These are phyloP conservation scores for Oryctes rhinoceros DNA, from an alignment of 1,140 invertebrate genomes.

Conservation along the genomic window DNA sequence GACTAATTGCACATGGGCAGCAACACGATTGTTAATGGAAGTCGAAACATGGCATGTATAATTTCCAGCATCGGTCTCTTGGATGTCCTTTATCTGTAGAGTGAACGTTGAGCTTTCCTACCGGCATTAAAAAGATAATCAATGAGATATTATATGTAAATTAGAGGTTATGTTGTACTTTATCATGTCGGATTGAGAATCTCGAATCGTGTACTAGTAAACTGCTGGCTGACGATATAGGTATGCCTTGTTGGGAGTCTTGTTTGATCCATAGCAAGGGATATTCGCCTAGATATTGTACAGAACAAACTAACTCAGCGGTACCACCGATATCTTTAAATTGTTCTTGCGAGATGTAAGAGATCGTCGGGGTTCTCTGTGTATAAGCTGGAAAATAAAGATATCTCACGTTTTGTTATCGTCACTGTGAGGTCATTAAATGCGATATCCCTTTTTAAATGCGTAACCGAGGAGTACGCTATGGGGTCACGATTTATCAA, in stretches of 20 bases:
- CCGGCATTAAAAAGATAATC: neutral
- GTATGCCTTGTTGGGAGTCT: constrained; percentile 66
- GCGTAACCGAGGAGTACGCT: neutral
- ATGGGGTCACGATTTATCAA: neutral
- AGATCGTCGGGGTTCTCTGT: constrained; percentile 89
- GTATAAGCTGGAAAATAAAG: constrained; percentile 62
- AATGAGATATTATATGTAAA: neutral
- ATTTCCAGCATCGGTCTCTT: constrained; percentile 90
- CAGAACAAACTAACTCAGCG: constrained; percentile 87
- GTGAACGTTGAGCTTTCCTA: constrained; percentile 58
- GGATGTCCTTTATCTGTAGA: constrained; percentile 88
- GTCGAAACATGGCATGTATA: constrained; percentile 90
- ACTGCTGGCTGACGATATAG: constrained; percentile 80
- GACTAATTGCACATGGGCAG: constrained; percentile 83
- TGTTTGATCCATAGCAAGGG: constrained; percentile 81
- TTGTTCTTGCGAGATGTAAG: constrained; percentile 89
- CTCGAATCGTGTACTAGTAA: constrained; percentile 87
- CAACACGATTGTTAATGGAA: constrained; percentile 78
- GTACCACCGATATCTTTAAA: constrained; percentile 90
- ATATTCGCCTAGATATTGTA: constrained; percentile 88
- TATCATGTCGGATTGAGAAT: constrained; percentile 84
- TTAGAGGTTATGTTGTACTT: constrained; percentile 64
- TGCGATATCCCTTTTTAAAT: constrained; percentile 12
- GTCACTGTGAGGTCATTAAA: neutral
- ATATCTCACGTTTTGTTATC: neutral